A percentile compares a stretch with the other conserved stretches of the same genome.
phyloP scores from a whole-genome alignment of 2,113 vertebrate genomes.

The Trichomycterus rosablanca region DNA sequence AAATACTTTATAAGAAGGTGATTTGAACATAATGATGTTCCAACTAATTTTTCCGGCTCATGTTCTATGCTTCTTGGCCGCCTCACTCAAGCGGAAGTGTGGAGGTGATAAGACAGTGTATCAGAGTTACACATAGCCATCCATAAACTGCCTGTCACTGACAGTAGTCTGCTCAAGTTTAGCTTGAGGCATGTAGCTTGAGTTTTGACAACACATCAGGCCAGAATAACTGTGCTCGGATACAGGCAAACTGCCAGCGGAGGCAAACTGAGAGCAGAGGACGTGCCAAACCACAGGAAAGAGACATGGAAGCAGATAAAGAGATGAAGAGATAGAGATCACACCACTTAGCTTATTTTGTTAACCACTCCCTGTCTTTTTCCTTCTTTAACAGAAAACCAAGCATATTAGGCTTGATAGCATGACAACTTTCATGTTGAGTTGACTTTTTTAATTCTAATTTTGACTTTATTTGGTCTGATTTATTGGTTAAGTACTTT shows the following conservation, averaged over 20 bases:
- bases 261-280: slow-evolving; percentile 35
- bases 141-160: slow-evolving; percentile 53
- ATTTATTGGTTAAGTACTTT: background rate
- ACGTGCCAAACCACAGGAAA: slow-evolving; percentile 43
- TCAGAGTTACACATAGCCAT: slow-evolving; percentile 49
- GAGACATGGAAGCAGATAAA: slow-evolving; percentile 35
- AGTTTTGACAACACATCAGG: slow-evolving; percentile 20
- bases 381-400: background rate
- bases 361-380: background rate
- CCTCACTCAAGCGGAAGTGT: slow-evolving; percentile 46
- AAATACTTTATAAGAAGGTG: too few species aligned
- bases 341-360: background rate
- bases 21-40: too few species aligned
- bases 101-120: slow-evolving; percentile 52
- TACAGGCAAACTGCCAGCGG: slow-evolving; percentile 26
- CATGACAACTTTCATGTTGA: too few species aligned
- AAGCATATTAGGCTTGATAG: background rate
- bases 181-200: too few species aligned
- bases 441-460: background rate
- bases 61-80: too few species aligned
- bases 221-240: slow-evolving; percentile 40
- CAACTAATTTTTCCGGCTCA: too few species aligned
- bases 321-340: slow-evolving; percentile 6
- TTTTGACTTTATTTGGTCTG: background rate
- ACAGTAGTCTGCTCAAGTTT: slow-evolving; percentile 44